These are phyloP conservation scores for Sceloporus tristichus DNA, from an alignment of 2,113 vertebrate genomes.

Conservation along the genomic window DNA sequence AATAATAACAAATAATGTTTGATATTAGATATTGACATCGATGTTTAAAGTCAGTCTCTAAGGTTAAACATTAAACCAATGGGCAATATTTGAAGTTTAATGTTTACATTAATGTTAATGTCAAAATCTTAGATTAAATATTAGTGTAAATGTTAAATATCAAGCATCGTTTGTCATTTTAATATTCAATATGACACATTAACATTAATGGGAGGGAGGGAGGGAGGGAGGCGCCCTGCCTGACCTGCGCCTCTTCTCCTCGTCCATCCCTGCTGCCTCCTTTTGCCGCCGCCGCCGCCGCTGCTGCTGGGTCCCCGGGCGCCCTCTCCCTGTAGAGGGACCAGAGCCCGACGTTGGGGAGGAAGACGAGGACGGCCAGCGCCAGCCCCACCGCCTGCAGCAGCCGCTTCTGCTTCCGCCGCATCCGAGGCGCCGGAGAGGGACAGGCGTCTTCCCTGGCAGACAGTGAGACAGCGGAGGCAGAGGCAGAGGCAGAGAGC, in stretches of 20 bases:
- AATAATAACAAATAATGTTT: no score
- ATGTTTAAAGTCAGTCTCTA: no score
- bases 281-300: slow-evolving; percentile 21
- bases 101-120: no score
- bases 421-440: slow-evolving; percentile 79
- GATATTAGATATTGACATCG: no score
- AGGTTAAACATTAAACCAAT: no score
- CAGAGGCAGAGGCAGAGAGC: slow-evolving; percentile 35
- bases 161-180: no score
- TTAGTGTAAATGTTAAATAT: no score
- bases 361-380: slow-evolving; percentile 87
- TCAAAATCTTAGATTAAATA: no score
- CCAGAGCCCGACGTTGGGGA: slow-evolving; percentile 95
- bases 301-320: slow-evolving; percentile 82
- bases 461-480: neutral
- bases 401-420: slow-evolving; percentile 92
- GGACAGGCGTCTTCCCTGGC: slow-evolving; percentile 38
- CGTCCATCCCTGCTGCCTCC: slow-evolving; percentile 84
- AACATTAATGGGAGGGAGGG: no score
- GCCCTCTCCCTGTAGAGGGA: slow-evolving; percentile 90
- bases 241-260: slow-evolving; percentile 43
- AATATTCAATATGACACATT: no score
- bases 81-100: no score
- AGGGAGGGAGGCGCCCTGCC: no score
- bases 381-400: slow-evolving; percentile 90